Base-by-base conservation (phyloP, 2,113 vertebrate genomes). In the Bubo scandiacus region DNA sequence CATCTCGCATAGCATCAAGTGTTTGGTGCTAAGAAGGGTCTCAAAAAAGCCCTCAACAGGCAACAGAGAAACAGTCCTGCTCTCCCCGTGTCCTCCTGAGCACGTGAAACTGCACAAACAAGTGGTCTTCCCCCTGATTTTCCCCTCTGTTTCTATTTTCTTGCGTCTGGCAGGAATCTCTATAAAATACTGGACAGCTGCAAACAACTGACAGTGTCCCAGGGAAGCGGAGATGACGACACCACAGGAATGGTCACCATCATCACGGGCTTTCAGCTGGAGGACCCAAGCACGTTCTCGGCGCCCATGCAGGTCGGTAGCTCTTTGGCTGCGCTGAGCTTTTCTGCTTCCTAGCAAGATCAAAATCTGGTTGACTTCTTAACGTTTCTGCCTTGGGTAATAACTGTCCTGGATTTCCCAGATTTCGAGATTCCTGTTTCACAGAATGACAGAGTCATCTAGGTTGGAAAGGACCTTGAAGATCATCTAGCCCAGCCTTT, bases 171-270 rank as follows among this genome's bases (percentile, higher is more conserved):
- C 68, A 99, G 99, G 99, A 99, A 99, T 25, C 98, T 99, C 74
- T 99, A 99, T 92, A 99, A 99, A 96, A 99, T 99, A 86, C 98
- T 99, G 98, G 99, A 99, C 98, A 99, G 99, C 88, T 99, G 99
- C 95, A 99, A 98, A 43, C 99, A 99, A 82, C 94, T 99, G 84
- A 99, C 99, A 0, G 97, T 99, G 88, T 98, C 99, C 79, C 99
- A 99, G 90, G 99, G 98, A n/a, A 98, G 97, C 1, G 99, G 99
- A 7, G 99, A 99, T 32, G 99, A 99, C 0, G 99, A 99, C 93
- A 99, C 99, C 2, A 98, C 98, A 0, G 99, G 99, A 30, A 99
- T 99, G 99, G 99, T 99, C 95, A 99, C 99, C 95, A 99, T 99
- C 90, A 96, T 99, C 17, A 99, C 99, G 0, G 99, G 98, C 80